phyloP scores from a whole-genome alignment of 2,113 vertebrate genomes.

The Vidua macroura region DNA sequence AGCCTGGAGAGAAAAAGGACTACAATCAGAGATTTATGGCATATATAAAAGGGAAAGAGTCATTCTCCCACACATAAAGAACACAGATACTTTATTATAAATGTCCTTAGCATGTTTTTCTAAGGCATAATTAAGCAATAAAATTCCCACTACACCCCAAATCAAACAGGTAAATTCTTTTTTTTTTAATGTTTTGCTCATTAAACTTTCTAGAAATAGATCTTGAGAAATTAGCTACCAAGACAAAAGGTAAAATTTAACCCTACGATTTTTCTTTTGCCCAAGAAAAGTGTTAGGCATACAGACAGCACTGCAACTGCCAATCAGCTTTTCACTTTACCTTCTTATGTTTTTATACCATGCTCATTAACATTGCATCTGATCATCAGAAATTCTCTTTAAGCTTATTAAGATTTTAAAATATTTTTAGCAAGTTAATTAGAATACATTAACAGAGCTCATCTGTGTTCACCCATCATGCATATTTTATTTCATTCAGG shows the following conservation, averaged over 20 bases:
- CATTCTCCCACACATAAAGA: constrained; percentile 39
- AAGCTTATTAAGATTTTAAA: constrained; percentile 70
- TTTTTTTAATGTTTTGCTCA: background rate
- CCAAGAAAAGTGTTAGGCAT: background rate
- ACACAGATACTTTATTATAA: constrained; percentile 48
- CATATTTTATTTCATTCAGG: constrained; percentile 66
- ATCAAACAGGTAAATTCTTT: background rate
- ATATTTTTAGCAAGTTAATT: constrained; percentile 72
- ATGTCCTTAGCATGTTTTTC: constrained; percentile 43
- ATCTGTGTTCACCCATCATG: constrained; percentile 68
- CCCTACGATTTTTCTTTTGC: background rate
- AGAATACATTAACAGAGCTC: constrained; percentile 68
- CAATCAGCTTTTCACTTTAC: constrained; percentile 30
- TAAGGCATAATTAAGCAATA: constrained; percentile 53
- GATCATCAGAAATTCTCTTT: constrained; percentile 65
- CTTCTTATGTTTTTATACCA: constrained; percentile 52
- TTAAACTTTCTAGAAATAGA: background rate
- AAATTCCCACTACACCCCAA: constrained; percentile 18
- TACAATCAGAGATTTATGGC: constrained; percentile 60
- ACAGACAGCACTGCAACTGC: background rate
- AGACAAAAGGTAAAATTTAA: constrained; percentile 18
- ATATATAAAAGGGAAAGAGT: constrained; percentile 44
- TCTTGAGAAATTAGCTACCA: constrained; percentile 1
- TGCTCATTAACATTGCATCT: constrained; percentile 64
- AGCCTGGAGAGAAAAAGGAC: constrained; percentile 64